Conservation (phyloP, 2,113 vertebrate species). For the Tragelaphus strepsiceros region DNA sequence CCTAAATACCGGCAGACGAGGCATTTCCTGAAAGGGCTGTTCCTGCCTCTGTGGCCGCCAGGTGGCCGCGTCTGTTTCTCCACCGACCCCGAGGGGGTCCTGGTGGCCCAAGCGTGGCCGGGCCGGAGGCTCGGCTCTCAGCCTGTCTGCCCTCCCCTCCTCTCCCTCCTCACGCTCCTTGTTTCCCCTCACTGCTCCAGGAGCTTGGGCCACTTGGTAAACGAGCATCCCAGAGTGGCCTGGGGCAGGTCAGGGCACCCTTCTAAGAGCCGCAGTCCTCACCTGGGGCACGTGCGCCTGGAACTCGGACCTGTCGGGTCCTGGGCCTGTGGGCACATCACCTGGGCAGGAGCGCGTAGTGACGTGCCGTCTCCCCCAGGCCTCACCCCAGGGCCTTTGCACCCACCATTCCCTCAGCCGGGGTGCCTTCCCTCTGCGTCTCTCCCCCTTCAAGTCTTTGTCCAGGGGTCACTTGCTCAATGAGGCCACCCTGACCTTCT, state of each 20-base stretch:
- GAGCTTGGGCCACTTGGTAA: background rate
- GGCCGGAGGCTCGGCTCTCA: rapidly evolving
- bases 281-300: rapidly evolving
- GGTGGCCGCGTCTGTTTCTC: background rate
- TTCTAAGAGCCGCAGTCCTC: background rate
- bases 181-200: background rate
- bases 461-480: background rate
- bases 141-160: no score
- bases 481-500: background rate
- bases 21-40: background rate
- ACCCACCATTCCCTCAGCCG: rapidly evolving
- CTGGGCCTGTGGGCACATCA: background rate
- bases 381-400: background rate
- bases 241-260: background rate
- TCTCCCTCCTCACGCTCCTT: rapidly evolving
- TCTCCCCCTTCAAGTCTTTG: background rate
- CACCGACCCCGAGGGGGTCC: background rate
- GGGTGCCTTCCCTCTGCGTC: background rate
- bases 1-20: rapidly evolving
- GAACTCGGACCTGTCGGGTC: no score
- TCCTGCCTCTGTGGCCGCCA: rapidly evolving
- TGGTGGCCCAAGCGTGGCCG: rapidly evolving
- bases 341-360: background rate
- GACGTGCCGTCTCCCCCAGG: rapidly evolving
- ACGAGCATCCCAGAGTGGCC: background rate